Base-by-base conservation (phyloP, 1,140 invertebrate genomes). In the Chlorops oryzae region DNA sequence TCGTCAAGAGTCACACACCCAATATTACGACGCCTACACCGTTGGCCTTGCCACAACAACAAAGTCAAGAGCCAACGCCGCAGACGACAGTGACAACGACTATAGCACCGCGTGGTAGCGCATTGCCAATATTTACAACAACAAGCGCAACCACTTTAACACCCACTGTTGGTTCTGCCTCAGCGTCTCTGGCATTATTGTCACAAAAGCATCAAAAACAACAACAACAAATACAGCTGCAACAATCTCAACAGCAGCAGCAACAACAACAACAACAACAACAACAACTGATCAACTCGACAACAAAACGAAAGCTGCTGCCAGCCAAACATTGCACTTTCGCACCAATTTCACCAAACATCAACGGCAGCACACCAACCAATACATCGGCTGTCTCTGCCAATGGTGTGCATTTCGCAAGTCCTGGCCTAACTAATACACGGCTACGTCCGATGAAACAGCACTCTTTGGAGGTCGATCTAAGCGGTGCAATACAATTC, bases 341-440 rank as follows among this genome's bases (percentile, higher is more conserved):
- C 62, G 85, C 85, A 5, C 87, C 87, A 0, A 90, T 90, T 57
- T 88, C 86, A 21, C 86, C 87, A 5, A 80, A 83, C 13, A 56
- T 48, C 9, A 58, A 54, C 10, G 62, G 60, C 22, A 66, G 12
- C 37, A 23, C 32, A 40, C 23, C 27, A 46, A 48, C 32, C 13
- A 22, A n/a, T 22, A 23, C 28, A 32, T 13, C 6, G 38, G 15
- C 21, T 23, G 28, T 10, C 40, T 47, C 35, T 21, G 10, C 22
- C 21, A 51, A 49, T 27, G 40, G 20, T 1, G 25, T 28, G 66
- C 88, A 87, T 2, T 92, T 92, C 66, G 87, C 90, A 2, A 90
- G 88, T 58, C 89, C 88, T 1, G 75, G 87, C 20, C 83, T 84
- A 52, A 89, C 87, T 2, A 85, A 86, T 13, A 63, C 61, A 57